These are phyloP conservation scores for Gavialis gangeticus DNA, from an alignment of 2,113 vertebrate species.

Conservation along the genomic window DNA sequence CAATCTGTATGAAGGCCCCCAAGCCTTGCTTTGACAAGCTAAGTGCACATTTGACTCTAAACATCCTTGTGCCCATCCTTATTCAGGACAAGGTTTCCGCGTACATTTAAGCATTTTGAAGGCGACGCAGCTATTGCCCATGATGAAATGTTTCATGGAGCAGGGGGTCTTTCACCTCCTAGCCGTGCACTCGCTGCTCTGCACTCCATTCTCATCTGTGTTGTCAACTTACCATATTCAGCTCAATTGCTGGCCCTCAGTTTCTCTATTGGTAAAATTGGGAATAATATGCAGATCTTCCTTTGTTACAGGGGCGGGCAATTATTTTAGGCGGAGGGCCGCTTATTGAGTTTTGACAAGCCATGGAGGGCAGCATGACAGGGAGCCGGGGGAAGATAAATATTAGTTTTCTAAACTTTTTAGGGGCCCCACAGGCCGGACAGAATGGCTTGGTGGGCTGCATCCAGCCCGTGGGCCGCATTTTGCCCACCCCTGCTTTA, in stretches of 20 bases:
- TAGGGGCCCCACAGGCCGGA: no score
- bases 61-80: no score
- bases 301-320: neutral
- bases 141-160: neutral
- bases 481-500: no score
- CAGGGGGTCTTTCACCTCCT: neutral
- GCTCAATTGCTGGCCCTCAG: neutral
- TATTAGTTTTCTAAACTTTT: no score
- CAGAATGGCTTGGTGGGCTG: no score
- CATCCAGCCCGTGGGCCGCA: no score
- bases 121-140: neutral
- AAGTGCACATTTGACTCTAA: neutral
- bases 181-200: neutral
- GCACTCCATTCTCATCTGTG: neutral
- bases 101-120: neutral
- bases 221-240: neutral
- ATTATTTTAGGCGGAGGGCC: no score
- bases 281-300: neutral
- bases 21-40: neutral
- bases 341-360: no score
- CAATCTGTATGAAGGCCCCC: no score
- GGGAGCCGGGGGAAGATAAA: no score
- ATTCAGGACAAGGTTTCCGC: no score
- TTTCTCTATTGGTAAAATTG: neutral
- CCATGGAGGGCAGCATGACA: no score